Percentiles rank a stretch among this genome's conserved stretches.
Conservation (phyloP, 1,140 invertebrate genomes). For the Drepana arcuata region DNA sequence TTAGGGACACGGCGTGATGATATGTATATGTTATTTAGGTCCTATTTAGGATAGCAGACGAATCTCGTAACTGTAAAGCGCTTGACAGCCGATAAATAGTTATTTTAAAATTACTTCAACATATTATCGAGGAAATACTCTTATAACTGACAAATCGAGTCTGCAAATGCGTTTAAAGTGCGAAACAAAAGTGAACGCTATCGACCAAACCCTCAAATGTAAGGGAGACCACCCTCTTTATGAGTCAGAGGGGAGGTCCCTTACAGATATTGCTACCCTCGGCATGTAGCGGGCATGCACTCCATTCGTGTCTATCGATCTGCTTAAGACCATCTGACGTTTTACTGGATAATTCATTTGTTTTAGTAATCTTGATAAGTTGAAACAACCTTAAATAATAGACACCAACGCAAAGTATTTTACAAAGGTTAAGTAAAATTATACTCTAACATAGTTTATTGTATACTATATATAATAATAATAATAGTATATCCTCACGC, state of each 20-base stretch:
- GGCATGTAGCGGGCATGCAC: slow-evolving; percentile 36
- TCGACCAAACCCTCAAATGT: slow-evolving; percentile 65
- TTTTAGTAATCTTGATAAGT: no score
- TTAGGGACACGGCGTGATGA: no score
- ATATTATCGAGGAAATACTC: no score
- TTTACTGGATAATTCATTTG: no score
- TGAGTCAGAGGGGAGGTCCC: slow-evolving; percentile 66
- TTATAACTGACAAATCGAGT: no score
- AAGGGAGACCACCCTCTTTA: slow-evolving; percentile 62
- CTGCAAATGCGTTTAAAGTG: slow-evolving; percentile 43
- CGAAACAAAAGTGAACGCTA: slow-evolving; percentile 64
- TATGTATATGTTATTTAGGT: neutral
- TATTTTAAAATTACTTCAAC: slow-evolving; percentile 20
- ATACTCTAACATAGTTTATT: no score
- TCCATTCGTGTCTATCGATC: slow-evolving; percentile 44
- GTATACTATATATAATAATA: no score
- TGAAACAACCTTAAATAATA: no score
- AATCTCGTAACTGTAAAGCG: neutral
- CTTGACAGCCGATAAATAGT: slow-evolving; percentile 12
- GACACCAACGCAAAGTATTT: no score
- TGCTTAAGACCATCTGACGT: no score
- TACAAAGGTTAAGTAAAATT: no score
- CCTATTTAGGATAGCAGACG: neutral
- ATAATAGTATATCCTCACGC: no score
- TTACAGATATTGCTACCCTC: slow-evolving; percentile 46